phyloP scores from a whole-genome alignment of 2,113 vertebrate genomes.

The Platichthys stellatus region DNA sequence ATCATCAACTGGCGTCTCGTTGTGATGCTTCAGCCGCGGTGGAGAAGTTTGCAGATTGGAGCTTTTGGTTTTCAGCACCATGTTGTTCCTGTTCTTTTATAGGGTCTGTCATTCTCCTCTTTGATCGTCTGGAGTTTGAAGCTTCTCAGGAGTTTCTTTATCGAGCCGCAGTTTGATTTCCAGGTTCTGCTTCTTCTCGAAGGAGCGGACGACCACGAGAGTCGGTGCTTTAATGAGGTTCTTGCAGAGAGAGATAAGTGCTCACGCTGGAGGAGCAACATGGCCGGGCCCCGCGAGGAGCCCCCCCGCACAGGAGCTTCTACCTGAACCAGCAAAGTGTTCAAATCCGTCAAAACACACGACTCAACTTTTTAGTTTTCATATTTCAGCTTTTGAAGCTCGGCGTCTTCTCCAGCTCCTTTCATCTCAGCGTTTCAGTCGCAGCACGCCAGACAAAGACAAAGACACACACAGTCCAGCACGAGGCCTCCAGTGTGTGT shows the following conservation, averaged over 20 bases:
- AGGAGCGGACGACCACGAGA: not conserved
- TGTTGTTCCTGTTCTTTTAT: not conserved
- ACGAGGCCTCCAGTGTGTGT: not conserved
- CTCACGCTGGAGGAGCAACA: constrained; percentile 6
- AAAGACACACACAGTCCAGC: constrained; percentile 8
- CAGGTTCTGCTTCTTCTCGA: not conserved
- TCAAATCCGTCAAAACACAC: constrained; percentile 6
- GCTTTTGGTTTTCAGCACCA: constrained; percentile 9
- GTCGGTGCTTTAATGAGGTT: not conserved
- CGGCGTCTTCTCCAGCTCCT: not conserved
- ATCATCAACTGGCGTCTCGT: too few species aligned
- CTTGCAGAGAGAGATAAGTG: constrained; percentile 10
- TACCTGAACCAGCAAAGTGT: not conserved
- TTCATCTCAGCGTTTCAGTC: not conserved
- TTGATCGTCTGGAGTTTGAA: constrained; percentile 19
- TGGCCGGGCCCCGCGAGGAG: not conserved
- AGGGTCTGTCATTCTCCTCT: constrained; percentile 21
- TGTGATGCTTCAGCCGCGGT: too few species aligned
- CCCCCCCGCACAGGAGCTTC: constrained; percentile 1
- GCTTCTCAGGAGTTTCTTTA: constrained; percentile 18
- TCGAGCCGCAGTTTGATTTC: not conserved
- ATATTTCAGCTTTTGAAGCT: constrained; percentile 32
- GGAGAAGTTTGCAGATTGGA: not conserved
- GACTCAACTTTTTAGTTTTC: constrained; percentile 3
- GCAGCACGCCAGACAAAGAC: constrained; percentile 4